A percentile compares a stretch with the other conserved stretches of the same genome.
Evolutionary conservation across 2,888 invertebrate species (phyloP).

Genomic region (Microplitis deprimator): DNA sequence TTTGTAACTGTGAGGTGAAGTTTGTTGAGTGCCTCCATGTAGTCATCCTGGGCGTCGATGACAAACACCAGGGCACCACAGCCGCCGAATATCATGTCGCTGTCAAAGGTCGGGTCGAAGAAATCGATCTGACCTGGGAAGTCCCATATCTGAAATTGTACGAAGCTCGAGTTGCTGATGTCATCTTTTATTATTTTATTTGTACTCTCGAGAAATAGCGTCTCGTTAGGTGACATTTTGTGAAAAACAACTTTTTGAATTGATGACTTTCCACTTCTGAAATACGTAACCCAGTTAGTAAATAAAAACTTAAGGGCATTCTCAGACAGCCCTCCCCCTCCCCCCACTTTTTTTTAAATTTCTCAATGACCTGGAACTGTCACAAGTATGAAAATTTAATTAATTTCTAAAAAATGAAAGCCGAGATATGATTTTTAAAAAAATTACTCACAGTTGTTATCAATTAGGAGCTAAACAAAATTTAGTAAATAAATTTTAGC

Average conservation of each 20-base stretch:
- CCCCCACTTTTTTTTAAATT: neutral
- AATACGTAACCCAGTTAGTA: neutral
- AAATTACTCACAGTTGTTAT: too few relatives aligned
- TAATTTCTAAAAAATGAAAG: too few relatives aligned
- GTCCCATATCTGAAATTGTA: constrained; percentile 99
- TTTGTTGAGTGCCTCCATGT: constrained; percentile 94
- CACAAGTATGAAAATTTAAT: neutral
- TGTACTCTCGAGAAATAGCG: constrained; percentile 97
- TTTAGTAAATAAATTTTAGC: too few relatives aligned
- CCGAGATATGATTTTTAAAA: too few relatives aligned
- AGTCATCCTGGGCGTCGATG: constrained; percentile 99
- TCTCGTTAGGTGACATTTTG: constrained; percentile 99
- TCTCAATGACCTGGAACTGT: neutral
- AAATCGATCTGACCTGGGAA: constrained; percentile 99
- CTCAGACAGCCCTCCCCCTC: too few relatives aligned
- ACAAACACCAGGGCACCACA: constrained; percentile 99
- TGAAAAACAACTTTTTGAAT: constrained; percentile 99
- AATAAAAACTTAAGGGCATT: neutral
- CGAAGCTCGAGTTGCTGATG: constrained; percentile 96
- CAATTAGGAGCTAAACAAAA: too few relatives aligned
- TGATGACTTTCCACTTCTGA: constrained; percentile 97
- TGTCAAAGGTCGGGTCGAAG: constrained; percentile 96
- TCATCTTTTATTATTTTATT: constrained; percentile 99
- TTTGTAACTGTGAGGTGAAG: constrained; percentile 94
- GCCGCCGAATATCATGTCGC: constrained; percentile 95